Percentiles rank a stretch among this genome's conserved stretches.
phyloP scores from a whole-genome alignment of 2,888 invertebrate genomes.

The Sphecodes monilicornis region DNA sequence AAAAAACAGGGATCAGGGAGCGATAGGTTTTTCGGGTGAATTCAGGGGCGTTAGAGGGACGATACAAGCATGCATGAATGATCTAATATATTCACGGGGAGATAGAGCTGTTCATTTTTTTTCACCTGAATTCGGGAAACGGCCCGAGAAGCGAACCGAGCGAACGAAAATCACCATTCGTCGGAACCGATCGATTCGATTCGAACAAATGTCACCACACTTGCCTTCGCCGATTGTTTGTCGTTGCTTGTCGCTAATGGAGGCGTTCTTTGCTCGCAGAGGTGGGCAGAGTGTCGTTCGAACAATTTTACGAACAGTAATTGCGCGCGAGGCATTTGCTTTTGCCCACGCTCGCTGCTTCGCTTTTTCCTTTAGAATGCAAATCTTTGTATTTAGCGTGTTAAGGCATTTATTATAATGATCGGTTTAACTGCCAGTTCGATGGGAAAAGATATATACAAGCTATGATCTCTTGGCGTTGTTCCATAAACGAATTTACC shows the following conservation, averaged over 20 bases:
- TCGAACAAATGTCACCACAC: slow-evolving; percentile 76
- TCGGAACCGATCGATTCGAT: slow-evolving; percentile 40
- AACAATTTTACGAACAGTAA: background rate
- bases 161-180: slow-evolving; percentile 31
- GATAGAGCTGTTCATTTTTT: background rate
- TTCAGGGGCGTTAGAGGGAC: slow-evolving; percentile 5
- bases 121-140: slow-evolving; percentile 13
- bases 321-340: background rate
- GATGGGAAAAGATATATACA: background rate
- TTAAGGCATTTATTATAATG: background rate
- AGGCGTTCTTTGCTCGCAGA: slow-evolving; percentile 25
- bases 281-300: background rate
- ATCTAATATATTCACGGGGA: slow-evolving; percentile 18
- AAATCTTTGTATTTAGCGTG: background rate
- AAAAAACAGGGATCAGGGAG: background rate
- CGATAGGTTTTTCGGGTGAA: background rate
- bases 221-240: slow-evolving; percentile 83
- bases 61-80: slow-evolving; percentile 64
- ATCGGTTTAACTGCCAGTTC: background rate
- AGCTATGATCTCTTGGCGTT: background rate
- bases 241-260: slow-evolving; percentile 80
- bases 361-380: background rate
- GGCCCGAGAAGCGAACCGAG: slow-evolving; percentile 19
- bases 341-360: background rate
- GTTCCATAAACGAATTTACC: background rate